phyloP scores from a whole-genome alignment of 1,140 invertebrate genomes.

The Diabrotica undecimpunctata region DNA sequence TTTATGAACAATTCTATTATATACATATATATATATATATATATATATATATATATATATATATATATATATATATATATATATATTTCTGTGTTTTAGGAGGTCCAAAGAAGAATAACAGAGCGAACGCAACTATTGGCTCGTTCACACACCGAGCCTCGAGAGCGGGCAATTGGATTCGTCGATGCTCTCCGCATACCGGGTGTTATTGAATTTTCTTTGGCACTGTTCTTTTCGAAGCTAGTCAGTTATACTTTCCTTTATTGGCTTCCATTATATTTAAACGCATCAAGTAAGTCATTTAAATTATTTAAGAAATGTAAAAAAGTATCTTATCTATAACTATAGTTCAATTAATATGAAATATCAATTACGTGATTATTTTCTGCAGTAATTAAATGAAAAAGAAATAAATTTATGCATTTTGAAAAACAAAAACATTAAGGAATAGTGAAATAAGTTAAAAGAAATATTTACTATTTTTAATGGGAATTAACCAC shows the following conservation, averaged over 20 bases:
- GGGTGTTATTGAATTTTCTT: constrained; percentile 92
- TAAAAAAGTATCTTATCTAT: too few species aligned
- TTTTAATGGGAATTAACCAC: too few species aligned
- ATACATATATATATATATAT: too few species aligned
- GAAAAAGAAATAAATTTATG: background rate
- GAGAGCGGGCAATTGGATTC: constrained; percentile 71
- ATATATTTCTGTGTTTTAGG: constrained; percentile 40
- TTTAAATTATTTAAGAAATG: background rate
- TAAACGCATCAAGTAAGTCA: constrained; percentile 75
- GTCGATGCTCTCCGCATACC: constrained; percentile 76
- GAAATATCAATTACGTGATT: too few species aligned
- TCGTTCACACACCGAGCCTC: background rate
- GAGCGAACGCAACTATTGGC: constrained; percentile 49
- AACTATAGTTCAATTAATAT: too few species aligned
- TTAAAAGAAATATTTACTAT: too few species aligned
- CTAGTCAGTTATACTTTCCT: constrained; percentile 96
- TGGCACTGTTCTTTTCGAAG: constrained; percentile 96
- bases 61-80: too few species aligned
- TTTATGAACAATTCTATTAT: too few species aligned
- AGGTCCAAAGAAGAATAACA: constrained; percentile 48
- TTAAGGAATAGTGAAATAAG: too few species aligned
- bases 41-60: too few species aligned
- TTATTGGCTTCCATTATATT: constrained; percentile 92
- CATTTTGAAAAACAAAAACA: too few species aligned
- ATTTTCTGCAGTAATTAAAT: too few species aligned